Base-by-base conservation (phyloP, 2,113 vertebrate genomes). In the Candoia aspera region DNA sequence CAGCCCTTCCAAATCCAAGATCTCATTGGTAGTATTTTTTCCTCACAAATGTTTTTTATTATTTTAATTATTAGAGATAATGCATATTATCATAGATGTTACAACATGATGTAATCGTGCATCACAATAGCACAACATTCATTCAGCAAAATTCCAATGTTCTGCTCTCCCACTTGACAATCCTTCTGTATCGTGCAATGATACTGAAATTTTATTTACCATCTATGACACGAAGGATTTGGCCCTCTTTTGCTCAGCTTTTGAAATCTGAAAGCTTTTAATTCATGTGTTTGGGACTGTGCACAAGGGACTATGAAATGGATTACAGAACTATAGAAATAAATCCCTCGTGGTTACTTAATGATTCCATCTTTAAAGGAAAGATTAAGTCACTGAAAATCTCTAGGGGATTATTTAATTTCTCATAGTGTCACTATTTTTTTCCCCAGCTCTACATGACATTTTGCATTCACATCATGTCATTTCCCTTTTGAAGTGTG, bases 361-460 rank as follows among this genome's bases (percentile, higher is more conserved):
- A 87, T 12, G 53, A 58, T 90, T 90, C 92, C 3, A 90, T 94
- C 54, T 68, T 95, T 89, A 58, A n/a, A 91, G 90, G 54, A 91
- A 91, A 91, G 68, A 49, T 64, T 62, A 87, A 84, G 46, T 84
- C 26, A 88, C 84, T 93, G 58, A 90, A 26, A 86, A 62, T 55
- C 85, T 55, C 17, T 26, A 24, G 58, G 42, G 68, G 24, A 57
- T 1, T 88, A 83, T 91, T 94, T 84, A 84, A 94, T 55, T 55
- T 92, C 26, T 96, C 53, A 86, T 29, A 2, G 91, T 57, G 94
- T 94, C 93, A 68, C 91, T 95, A 94, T 95, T 87, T 95, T 92
- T 95, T 58, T 89, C 62, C 62, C 62, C 49, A 95, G 94, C 93
- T 9, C 85, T 54, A 60, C n/a, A 87, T 62, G 86, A 46, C 29